These are phyloP conservation scores for Proisotoma minuta DNA, from an alignment of 2,888 invertebrate species.

Conservation along the genomic window DNA sequence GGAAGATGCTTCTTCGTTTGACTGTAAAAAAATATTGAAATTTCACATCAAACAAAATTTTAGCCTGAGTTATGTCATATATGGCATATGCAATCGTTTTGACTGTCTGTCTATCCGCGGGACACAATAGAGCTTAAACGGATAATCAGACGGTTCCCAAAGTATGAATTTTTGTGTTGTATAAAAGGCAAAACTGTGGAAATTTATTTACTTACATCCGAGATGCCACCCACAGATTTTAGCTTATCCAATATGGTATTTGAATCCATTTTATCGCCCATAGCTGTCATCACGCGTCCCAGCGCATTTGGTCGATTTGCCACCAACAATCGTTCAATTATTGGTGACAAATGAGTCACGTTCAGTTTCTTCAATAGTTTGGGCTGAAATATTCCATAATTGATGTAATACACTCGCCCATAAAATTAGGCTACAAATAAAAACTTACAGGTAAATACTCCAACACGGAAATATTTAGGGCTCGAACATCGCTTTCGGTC, in stretches of 20 bases:
- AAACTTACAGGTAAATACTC: constrained; percentile 42
- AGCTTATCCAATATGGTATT: constrained; percentile 38
- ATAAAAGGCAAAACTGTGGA: background rate
- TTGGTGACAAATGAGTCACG: constrained; percentile 31
- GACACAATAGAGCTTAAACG: too few species aligned
- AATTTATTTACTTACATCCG: constrained; percentile 21
- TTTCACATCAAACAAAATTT: background rate
- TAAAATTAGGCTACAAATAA: background rate
- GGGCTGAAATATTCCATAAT: constrained; percentile 37
- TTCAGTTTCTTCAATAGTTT: constrained; percentile 41
- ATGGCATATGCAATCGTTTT: background rate
- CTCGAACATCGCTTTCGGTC: constrained; percentile 35
- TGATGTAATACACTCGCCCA: too few species aligned
- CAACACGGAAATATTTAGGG: constrained; percentile 40
- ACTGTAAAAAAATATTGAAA: constrained; percentile 8
- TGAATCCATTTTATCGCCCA: constrained; percentile 40
- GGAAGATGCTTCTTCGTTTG: constrained; percentile 38
- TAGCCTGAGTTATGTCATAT: too few species aligned
- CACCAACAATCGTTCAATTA: constrained; percentile 38
- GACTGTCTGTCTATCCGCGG: too few species aligned
- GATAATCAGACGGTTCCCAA: too few species aligned
- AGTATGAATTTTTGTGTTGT: too few species aligned
- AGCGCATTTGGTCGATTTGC: constrained; percentile 41
- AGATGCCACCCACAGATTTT: constrained; percentile 27
- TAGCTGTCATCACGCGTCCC: constrained; percentile 37